Evolutionary conservation across 2,113 vertebrate genomes (phyloP), one percentile per base, ranked within the genome.

Genomic region (Elanoides forficatus): DNA sequence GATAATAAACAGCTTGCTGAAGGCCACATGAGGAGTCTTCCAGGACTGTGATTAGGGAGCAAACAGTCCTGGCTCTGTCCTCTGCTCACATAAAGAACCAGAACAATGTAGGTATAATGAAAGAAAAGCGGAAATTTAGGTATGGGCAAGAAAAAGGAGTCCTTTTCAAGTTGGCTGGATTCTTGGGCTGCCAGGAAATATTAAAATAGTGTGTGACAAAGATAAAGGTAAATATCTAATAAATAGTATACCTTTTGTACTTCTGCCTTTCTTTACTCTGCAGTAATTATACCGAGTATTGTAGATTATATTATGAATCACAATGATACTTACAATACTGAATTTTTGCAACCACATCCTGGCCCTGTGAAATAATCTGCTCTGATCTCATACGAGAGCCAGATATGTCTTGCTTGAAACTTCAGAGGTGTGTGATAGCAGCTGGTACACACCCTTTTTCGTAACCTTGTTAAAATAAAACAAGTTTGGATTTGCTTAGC

Each of bases 401-500:
- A 93, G 93, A 81, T 94, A 76, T 0, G 8, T 95, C 85, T 93
- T 82, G 93, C 97, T 93, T 82, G 91, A 88, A 96, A 84, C 76
- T 92, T 80, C 67, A 95, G 92, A 96, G 53, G 76, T 81, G 72
- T 59, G 68, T 1, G 10, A 87, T 76, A 84, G 92, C 87, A 86
- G 91, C 74, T 88, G 72, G 74, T 30, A 73, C 92, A 87, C 89
- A 65, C 90, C 93, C 68, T 86, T 93, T 84, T 86, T 93, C 25
- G 26, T 94, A 97, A 94, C 36, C 27, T 12, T 74, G 72, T 75
- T 94, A 87, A 94, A 97, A 72, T 85, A 90, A 95, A 95, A 96
- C 88, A 97, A 94, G 96, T 96, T 89, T 60, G 94, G 96, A 97
- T 98, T 96, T 97, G 95, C 91, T 97, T 84, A 95, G 91, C 79